A percentile compares a stretch with the other conserved stretches of the same genome.
phyloP scores from a whole-genome alignment of 2,888 invertebrate genomes.

The Alloscopus bannaensis region DNA sequence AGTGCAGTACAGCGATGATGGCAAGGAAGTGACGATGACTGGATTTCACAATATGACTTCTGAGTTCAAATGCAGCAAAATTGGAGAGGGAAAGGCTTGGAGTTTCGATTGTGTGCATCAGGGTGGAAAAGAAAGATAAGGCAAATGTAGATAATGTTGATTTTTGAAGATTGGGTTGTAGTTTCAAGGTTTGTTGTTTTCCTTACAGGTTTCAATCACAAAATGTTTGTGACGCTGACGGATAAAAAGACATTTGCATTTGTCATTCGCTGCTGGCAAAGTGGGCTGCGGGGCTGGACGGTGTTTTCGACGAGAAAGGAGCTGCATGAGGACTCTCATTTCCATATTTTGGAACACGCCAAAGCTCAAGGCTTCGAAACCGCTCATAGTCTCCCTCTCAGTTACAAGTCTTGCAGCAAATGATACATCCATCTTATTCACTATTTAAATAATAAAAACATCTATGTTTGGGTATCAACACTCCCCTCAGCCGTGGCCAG shows the following conservation, averaged over 20 bases:
- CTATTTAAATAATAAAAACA: not conserved
- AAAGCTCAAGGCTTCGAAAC: slow-evolving; percentile 65
- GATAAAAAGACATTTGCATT: slow-evolving; percentile 65
- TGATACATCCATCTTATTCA: not conserved
- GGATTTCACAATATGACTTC: slow-evolving; percentile 53
- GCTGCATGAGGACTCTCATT: slow-evolving; percentile 64
- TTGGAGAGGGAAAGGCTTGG: slow-evolving; percentile 52
- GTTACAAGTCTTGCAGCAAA: slow-evolving; percentile 59
- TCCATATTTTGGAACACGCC: slow-evolving; percentile 64
- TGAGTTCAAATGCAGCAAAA: slow-evolving; percentile 50
- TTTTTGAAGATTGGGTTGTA: slow-evolving; percentile 10
- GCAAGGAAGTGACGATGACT: slow-evolving; percentile 29
- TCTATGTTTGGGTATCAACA: no score
- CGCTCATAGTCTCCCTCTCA: slow-evolving; percentile 61
- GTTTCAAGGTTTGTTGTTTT: slow-evolving; percentile 13
- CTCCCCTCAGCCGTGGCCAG: no score
- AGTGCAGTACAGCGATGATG: slow-evolving; percentile 30
- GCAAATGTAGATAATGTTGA: not conserved
- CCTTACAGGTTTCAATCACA: slow-evolving; percentile 56
- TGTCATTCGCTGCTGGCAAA: slow-evolving; percentile 62
- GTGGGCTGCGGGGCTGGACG: slow-evolving; percentile 55
- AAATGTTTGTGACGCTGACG: slow-evolving; percentile 59
- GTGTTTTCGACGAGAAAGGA: slow-evolving; percentile 64
- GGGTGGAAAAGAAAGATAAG: slow-evolving; percentile 37
- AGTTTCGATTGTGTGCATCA: slow-evolving; percentile 62